Conservation (phyloP, 2,113 vertebrate species). For the Elaphurus davidianus region DNA sequence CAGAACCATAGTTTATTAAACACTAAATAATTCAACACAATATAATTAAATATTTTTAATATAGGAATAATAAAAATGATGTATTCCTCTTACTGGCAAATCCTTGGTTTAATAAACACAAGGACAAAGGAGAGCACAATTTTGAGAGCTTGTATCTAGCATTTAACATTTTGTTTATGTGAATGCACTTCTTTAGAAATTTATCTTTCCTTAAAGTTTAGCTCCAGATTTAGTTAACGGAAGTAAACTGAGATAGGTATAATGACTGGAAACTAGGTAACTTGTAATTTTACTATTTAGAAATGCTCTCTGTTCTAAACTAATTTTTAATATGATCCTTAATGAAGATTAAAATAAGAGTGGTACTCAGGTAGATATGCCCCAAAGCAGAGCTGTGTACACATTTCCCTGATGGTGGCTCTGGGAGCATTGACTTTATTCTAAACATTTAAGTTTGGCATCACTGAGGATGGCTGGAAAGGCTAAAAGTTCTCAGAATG, state of each 20-base stretch:
- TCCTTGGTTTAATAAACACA: neutral
- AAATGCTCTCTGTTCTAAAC: neutral
- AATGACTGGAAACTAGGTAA: neutral
- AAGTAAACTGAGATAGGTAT: neutral
- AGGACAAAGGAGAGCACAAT: neutral
- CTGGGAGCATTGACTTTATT: neutral
- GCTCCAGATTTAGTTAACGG: neutral
- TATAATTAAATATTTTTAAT: slow-evolving; percentile 15
- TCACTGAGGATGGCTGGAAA: neutral
- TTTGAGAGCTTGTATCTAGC: neutral
- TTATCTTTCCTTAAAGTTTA: slow-evolving; percentile 30
- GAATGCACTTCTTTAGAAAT: neutral
- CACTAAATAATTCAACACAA: neutral
- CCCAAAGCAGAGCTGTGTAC: neutral
- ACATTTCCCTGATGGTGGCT: neutral
- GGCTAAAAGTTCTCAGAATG: neutral
- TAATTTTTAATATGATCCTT: slow-evolving; percentile 18
- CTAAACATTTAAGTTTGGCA: neutral
- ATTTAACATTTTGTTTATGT: slow-evolving; percentile 25
- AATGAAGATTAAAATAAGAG: neutral
- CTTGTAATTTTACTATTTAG: slow-evolving; percentile 8
- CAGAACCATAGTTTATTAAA: neutral
- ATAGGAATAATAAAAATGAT: slow-evolving; percentile 10
- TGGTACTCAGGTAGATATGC: neutral
- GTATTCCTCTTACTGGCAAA: neutral